Percentiles rank a stretch among this genome's conserved stretches.
phyloP scores from a whole-genome alignment of 1,140 invertebrate species.

The Brachionus plicatilis region DNA sequence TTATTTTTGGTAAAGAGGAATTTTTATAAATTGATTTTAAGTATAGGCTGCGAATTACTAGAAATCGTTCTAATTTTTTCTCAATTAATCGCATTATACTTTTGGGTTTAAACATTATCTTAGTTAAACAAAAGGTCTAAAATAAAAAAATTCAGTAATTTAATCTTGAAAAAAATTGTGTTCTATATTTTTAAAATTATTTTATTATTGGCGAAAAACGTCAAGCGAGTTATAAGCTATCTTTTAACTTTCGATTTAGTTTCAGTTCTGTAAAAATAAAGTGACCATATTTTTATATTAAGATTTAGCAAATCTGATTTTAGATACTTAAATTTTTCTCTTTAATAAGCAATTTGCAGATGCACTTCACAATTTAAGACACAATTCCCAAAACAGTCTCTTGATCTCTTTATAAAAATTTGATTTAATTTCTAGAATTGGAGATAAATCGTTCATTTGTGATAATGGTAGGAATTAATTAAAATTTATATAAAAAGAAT shows the following conservation, averaged over 20 bases:
- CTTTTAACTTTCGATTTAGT: neutral
- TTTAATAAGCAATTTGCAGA: neutral
- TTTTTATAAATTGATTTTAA: neutral
- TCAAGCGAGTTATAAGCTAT: neutral
- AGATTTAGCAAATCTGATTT: neutral
- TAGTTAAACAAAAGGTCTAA: neutral
- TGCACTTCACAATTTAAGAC: neutral
- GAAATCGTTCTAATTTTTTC: neutral
- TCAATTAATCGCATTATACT: neutral
- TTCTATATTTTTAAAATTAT: neutral
- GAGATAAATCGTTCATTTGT: neutral
- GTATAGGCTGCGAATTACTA: neutral
- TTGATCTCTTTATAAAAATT: neutral
- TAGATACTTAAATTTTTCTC: neutral
- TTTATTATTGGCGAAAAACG: neutral
- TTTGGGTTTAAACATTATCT: no score
- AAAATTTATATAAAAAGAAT: neutral
- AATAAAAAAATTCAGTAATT: no score
- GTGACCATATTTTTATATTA: neutral
- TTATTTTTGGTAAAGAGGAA: neutral
- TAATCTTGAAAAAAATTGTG: no score
- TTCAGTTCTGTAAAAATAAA: neutral
- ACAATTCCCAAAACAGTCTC: neutral
- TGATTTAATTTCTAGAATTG: neutral
- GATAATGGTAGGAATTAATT: neutral